phyloP scores from a whole-genome alignment of 1,140 invertebrate genomes.

The Tetramorium parvispinum region DNA sequence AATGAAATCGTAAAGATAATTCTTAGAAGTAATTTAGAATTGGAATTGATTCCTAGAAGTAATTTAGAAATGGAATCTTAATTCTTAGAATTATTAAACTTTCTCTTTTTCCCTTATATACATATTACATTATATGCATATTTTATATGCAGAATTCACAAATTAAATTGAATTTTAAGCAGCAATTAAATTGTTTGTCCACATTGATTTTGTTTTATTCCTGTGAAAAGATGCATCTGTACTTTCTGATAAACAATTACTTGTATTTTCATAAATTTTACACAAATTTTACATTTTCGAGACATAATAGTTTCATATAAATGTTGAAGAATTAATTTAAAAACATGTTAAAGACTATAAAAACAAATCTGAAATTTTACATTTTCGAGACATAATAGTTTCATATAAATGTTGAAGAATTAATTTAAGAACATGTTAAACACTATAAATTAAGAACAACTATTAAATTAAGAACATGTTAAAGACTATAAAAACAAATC shows the following conservation, averaged over 20 bases:
- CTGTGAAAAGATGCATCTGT: too few species aligned
- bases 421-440: not conserved
- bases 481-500: not conserved
- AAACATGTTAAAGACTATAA: not conserved
- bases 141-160: not conserved
- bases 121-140: too few species aligned
- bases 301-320: not conserved
- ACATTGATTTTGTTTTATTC: not conserved
- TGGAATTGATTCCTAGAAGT: not conserved
- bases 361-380: not conserved
- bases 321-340: not conserved
- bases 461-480: too few species aligned
- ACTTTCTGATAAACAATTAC: not conserved
- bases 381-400: not conserved
- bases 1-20: not conserved
- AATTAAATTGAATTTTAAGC: slow-evolving; percentile 4
- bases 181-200: not conserved
- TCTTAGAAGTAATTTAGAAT: not conserved
- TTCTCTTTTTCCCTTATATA: not conserved
- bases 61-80: not conserved
- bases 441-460: too few species aligned
- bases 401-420: not conserved
- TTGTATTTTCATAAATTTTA: not conserved
- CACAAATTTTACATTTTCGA: not conserved
- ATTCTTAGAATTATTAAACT: not conserved